A percentile compares a stretch with the other conserved stretches of the same genome.
Evolutionary conservation across 2,797 vertebrate species (phyloP).

Genomic region (Fundulus diaphanus): DNA sequence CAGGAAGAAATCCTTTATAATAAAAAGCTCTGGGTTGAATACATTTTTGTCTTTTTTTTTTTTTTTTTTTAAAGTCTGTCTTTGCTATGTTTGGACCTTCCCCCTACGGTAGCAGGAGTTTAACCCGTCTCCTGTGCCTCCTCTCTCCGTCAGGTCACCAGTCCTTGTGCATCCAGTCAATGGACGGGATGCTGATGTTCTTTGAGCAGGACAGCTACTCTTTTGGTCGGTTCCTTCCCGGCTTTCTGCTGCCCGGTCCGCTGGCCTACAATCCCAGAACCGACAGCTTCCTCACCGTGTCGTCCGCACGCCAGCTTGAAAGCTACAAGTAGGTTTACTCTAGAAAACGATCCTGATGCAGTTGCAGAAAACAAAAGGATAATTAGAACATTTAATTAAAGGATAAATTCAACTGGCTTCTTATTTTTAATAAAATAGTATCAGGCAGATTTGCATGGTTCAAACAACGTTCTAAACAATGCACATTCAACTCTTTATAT

Average conservation of each 20-base stretch:
- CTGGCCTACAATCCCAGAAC: conserved; percentile 90
- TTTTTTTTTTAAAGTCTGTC: background rate
- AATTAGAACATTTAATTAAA: background rate
- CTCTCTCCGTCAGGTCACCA: conserved; percentile 85
- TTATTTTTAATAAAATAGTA: too few relatives aligned
- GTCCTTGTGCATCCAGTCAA: conserved; percentile 95
- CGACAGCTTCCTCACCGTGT: conserved; percentile 94
- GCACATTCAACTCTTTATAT: background rate
- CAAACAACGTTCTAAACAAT: too few relatives aligned
- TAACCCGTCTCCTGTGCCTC: background rate
- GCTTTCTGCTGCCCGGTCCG: conserved; percentile 92
- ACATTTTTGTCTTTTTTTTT: background rate
- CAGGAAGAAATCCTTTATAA: background rate
- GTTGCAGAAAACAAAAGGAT: background rate
- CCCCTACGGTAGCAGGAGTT: background rate
- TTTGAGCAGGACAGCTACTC: conserved; percentile 98
- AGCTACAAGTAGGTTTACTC: conserved; percentile 90
- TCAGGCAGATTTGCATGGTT: too few relatives aligned
- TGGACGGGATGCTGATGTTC: conserved; percentile 98
- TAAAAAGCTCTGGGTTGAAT: background rate
- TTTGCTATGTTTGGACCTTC: background rate
- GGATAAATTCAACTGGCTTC: background rate
- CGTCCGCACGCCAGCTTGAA: conserved; percentile 91
- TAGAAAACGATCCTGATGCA: background rate
- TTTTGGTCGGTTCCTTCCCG: conserved; percentile 94